Percentiles rank a stretch among this genome's conserved stretches.
Conservation (phyloP, 2,888 invertebrate genomes). For the Nowickia ferox region DNA sequence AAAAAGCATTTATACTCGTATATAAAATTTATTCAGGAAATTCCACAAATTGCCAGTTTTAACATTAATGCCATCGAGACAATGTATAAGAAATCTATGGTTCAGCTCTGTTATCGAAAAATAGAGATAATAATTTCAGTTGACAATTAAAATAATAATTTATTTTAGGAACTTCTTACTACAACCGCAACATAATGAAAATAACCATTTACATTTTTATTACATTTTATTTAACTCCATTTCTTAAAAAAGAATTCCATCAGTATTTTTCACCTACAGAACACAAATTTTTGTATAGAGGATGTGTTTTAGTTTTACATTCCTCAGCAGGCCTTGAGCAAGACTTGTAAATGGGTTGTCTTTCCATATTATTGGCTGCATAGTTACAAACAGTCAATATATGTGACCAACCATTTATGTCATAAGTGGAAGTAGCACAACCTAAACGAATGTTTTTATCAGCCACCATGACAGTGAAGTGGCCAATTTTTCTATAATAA, state of each 20-base stretch:
- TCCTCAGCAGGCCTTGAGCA: constrained; percentile 70
- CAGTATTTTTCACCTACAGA: constrained; percentile 74
- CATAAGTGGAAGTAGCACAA: constrained; percentile 77
- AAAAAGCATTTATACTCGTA: too few species aligned
- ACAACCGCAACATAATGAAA: too few species aligned
- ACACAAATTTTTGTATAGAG: constrained; percentile 75
- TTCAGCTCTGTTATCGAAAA: too few species aligned
- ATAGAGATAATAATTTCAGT: too few species aligned
- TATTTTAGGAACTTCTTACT: too few species aligned
- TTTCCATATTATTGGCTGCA: constrained; percentile 75
- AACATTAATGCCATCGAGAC: too few species aligned
- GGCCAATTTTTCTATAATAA: constrained; percentile 74
- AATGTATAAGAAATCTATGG: too few species aligned
- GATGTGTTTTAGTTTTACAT: constrained; percentile 73
- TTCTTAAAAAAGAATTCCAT: not conserved
- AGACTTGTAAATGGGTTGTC: constrained; percentile 75
- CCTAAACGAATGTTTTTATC: constrained; percentile 80
- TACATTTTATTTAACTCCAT: too few species aligned
- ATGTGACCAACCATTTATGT: constrained; percentile 27
- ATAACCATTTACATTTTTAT: too few species aligned
- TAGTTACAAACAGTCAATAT: constrained; percentile 77
- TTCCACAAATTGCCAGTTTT: too few species aligned
- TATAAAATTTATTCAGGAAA: too few species aligned
- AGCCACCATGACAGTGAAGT: constrained; percentile 79
- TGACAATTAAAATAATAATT: too few species aligned